Evolutionary conservation across 2,113 vertebrate genomes (phyloP), one percentile per base, ranked within the genome.

Genomic region (Nycticryphes semicollaris): DNA sequence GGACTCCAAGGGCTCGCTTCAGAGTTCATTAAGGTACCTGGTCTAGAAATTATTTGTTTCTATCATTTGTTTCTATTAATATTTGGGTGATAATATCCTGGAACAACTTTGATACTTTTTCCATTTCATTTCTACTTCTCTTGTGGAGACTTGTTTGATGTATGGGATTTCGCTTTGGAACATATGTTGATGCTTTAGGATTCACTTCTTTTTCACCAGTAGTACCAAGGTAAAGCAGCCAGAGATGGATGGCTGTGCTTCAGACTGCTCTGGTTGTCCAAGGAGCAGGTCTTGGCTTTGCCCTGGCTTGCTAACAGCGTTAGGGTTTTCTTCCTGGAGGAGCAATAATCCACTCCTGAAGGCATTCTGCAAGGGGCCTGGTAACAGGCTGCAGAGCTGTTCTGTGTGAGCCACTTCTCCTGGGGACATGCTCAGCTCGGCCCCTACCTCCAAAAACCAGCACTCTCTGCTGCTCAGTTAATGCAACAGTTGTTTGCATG

Each of bases 361-460:
- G 25, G 10, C 0, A 2, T 43, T 43, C 66, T 68, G 51, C 35
- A 45, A 57, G 51, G 59, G 27, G 16, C 10, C 10, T 56, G 31
- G 10, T 14, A 27, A 50, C 0, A 1, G 0, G 0, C 19, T 47
- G 30, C 39, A 70, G 47, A 73, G 73, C 17, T 70, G 35, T 62
- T 74, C 51, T 14, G 10, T 4, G 2, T 12, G 39, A 31, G 20
- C 10, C 30, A 13, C 59, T 59, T 30, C 72, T 82, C 30, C 43
- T 1, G 0, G 14, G 30, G 37, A 19, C 9, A 17, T 0, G 0
- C 16, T 78, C 14, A 10, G 30, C 54, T 78, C 6, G 0, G 4
- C 31, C 68, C 33, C 35, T 28, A 13, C 25, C 53, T 68, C 78
- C 2, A 15, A 57, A 41, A 84, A 30, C 1, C 1, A 5, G n/a